Conservation (phyloP, 2,113 vertebrate species). For the Scophthalmus maximus region DNA sequence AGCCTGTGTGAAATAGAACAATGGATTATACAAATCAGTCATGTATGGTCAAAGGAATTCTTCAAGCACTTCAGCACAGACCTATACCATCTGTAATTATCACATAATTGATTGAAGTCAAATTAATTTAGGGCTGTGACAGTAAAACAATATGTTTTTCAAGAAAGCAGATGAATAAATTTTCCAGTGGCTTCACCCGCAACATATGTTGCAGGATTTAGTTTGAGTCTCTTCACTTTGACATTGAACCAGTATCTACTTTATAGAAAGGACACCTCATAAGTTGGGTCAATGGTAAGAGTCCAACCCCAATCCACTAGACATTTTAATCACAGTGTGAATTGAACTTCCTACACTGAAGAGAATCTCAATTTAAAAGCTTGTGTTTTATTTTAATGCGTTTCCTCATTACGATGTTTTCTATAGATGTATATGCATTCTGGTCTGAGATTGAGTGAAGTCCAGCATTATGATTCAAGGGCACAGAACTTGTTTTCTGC, state of each 20-base stretch:
- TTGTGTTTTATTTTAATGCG: not conserved
- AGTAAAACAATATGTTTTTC: constrained; percentile 40
- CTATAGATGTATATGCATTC: not conserved
- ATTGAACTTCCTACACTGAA: not conserved
- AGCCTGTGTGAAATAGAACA: not conserved
- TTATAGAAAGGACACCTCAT: constrained; percentile 32
- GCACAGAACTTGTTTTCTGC: not conserved
- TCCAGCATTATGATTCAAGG: not conserved
- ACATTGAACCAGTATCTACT: constrained; percentile 59
- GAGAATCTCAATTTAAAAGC: not conserved
- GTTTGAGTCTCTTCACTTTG: constrained; percentile 50
- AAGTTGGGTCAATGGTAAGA: constrained; percentile 10
- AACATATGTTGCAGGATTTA: constrained; percentile 50
- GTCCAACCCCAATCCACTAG: constrained; percentile 1
- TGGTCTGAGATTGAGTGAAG: not conserved
- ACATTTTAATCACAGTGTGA: not conserved
- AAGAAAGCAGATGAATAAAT: constrained; percentile 60
- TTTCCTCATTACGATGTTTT: not conserved
- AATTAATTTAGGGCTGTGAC: constrained; percentile 19
- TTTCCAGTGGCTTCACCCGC: constrained; percentile 29
- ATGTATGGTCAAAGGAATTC: not conserved
- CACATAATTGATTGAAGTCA: constrained; percentile 49
- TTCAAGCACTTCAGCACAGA: not conserved
- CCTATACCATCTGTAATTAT: constrained; percentile 18
- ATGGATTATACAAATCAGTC: not conserved